phyloP scores from a whole-genome alignment of 2,113 vertebrate genomes.

The Oenanthe oenanthe region DNA sequence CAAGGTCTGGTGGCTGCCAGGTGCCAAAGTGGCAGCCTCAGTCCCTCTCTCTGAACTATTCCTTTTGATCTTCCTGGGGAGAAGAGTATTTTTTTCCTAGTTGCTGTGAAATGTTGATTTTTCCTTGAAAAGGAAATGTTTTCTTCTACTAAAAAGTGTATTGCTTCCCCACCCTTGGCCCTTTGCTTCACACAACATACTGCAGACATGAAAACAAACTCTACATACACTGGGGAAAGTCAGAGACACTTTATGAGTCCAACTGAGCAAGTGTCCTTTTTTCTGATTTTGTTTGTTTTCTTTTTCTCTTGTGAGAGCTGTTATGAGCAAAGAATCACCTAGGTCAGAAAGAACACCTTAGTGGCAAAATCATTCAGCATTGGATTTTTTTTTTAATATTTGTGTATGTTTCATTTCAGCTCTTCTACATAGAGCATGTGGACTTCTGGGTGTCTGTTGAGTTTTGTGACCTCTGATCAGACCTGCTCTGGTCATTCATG shows the following conservation, averaged over 20 bases:
- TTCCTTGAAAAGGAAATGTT: not conserved
- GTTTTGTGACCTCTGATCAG: not conserved
- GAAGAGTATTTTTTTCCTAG: not conserved
- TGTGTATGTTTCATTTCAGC: not conserved
- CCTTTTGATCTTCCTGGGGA: not conserved
- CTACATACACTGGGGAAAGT: not conserved
- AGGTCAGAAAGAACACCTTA: not conserved
- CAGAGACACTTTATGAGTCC: not conserved
- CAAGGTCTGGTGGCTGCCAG: not conserved
- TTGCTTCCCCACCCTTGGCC: not conserved
- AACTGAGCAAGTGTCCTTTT: accelerated
- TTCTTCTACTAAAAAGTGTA: not conserved
- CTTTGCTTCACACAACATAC: not conserved
- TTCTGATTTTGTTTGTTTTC: not conserved
- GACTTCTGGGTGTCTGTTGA: not conserved
- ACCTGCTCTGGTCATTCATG: not conserved
- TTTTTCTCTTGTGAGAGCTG: not conserved
- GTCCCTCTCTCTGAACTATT: not conserved
- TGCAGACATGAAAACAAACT: not conserved
- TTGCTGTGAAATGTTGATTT: not conserved
- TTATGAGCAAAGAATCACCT: not conserved
- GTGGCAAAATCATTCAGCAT: not conserved
- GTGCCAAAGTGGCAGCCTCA: not conserved
- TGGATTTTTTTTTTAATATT: not conserved
- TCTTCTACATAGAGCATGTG: not conserved